Percentiles rank a stretch among this genome's conserved stretches.
Evolutionary conservation across 2,797 vertebrate species (phyloP).

Genomic region (Typhlichthys eigenmanni): DNA sequence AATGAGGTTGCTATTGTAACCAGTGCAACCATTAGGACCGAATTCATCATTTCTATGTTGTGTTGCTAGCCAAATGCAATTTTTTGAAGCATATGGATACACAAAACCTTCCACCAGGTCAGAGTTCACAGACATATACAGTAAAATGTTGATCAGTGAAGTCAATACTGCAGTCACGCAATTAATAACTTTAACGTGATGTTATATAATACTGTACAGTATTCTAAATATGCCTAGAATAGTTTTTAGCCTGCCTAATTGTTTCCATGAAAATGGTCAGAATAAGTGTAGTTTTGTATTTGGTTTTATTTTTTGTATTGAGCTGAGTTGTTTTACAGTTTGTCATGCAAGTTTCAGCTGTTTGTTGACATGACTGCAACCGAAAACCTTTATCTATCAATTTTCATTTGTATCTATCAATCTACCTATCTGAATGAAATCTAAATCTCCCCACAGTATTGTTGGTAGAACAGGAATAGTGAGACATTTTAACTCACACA

Average conservation of each 20-base stretch:
- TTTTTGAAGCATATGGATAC: not conserved
- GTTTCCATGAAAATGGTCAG: too few species aligned
- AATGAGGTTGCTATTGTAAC: conserved; percentile 62
- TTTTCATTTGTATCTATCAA: not conserved
- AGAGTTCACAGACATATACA: not conserved
- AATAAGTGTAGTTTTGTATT: too few species aligned
- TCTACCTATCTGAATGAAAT: too few species aligned
- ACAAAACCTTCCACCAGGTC: conserved; percentile 5
- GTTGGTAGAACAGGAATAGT: conserved; percentile 1
- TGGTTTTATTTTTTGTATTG: too few species aligned
- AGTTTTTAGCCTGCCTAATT: too few species aligned
- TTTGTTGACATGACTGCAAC: not conserved
- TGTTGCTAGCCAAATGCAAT: conserved; percentile 7
- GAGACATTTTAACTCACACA: conserved; percentile 30
- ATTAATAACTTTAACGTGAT: too few species aligned
- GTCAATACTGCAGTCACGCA: too few species aligned
- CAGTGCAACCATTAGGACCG: conserved; percentile 32
- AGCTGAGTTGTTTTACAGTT: not conserved
- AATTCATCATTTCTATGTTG: conserved; percentile 12
- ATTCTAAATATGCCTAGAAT: too few species aligned
- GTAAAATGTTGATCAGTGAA: too few species aligned
- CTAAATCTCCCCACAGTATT: too few species aligned
- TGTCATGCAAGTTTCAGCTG: not conserved
- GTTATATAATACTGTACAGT: too few species aligned
- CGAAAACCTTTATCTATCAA: too few species aligned